These are phyloP conservation scores for Periplaneta americana DNA, from an alignment of 1,140 invertebrate species.

Conservation along the genomic window DNA sequence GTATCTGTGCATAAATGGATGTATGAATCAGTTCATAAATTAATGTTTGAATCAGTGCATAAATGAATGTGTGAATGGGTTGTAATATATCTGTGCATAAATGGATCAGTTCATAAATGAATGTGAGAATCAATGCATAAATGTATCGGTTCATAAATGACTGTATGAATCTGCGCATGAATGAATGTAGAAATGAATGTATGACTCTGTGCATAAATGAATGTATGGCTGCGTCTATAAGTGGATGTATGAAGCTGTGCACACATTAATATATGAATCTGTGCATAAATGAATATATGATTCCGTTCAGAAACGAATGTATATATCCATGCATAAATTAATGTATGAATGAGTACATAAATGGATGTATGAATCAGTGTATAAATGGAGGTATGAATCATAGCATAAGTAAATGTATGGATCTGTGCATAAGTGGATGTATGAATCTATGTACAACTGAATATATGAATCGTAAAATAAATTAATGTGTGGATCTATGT, in stretches of 20 bases:
- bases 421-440: not conserved
- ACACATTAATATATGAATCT: not conserved
- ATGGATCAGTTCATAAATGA: not conserved
- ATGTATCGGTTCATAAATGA: not conserved
- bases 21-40: not conserved
- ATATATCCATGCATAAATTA: not conserved
- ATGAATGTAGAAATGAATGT: not conserved
- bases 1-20: not conserved
- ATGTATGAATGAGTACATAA: not conserved
- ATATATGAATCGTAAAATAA: not conserved
- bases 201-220: not conserved
- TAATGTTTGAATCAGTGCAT: not conserved
- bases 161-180: not conserved
- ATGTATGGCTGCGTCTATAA: not conserved
- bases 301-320: not conserved
- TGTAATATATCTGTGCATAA: too few relatives aligned
- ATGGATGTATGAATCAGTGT: not conserved
- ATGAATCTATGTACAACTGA: not conserved
- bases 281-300: not conserved
- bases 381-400: not conserved
- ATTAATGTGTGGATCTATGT: not conserved
- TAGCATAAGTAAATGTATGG: not conserved
- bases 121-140: not conserved
- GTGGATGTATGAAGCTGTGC: not conserved
- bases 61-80: not conserved